A percentile compares a stretch with the other conserved stretches of the same genome.
Evolutionary conservation across 2,888 invertebrate genomes (phyloP).

Genomic region (Amorpha juglandis): DNA sequence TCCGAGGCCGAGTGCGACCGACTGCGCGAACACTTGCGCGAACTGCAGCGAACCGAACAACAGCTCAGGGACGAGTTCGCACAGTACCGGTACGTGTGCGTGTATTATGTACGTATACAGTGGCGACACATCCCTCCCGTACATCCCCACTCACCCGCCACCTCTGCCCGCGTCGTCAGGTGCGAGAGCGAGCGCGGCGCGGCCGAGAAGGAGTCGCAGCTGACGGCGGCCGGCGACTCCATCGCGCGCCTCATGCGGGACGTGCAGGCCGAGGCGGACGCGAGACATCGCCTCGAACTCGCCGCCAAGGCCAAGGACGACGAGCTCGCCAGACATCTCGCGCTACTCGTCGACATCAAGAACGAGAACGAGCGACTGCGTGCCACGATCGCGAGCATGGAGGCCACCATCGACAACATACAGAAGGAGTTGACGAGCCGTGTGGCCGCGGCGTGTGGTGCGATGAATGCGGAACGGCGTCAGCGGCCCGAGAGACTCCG

Average conservation of each 20-base stretch:
- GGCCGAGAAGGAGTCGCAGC: slow-evolving; percentile 35
- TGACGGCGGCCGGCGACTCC: slow-evolving; percentile 45
- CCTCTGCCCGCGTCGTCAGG: slow-evolving; percentile 7
- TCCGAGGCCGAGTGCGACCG: slow-evolving; percentile 45
- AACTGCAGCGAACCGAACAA: slow-evolving; percentile 48
- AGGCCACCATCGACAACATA: slow-evolving; percentile 64
- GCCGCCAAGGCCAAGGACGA: slow-evolving; percentile 42
- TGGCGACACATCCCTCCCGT: slow-evolving; percentile 37
- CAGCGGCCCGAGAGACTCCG: slow-evolving; percentile 19
- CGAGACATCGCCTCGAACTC: slow-evolving; percentile 44
- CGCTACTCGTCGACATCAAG: slow-evolving; percentile 50
- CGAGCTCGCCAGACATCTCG: slow-evolving; percentile 43
- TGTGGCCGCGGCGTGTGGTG: slow-evolving; percentile 32
- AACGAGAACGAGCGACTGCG: slow-evolving; percentile 63
- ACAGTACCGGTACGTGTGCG: slow-evolving; percentile 32
- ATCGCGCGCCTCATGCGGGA: slow-evolving; percentile 55
- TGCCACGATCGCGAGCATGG: slow-evolving; percentile 58
- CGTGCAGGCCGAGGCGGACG: slow-evolving; percentile 46
- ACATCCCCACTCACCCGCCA: too few species aligned
- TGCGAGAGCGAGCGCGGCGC: slow-evolving; percentile 1
- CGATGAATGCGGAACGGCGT: slow-evolving; percentile 31
- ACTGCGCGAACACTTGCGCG: slow-evolving; percentile 37
- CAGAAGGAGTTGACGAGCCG: slow-evolving; percentile 60
- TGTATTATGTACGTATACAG: slow-evolving; percentile 43
- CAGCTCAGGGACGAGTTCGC: slow-evolving; percentile 30